Base-by-base conservation (phyloP, 2,888 invertebrate species). In the Campopleginae sp. region DNA sequence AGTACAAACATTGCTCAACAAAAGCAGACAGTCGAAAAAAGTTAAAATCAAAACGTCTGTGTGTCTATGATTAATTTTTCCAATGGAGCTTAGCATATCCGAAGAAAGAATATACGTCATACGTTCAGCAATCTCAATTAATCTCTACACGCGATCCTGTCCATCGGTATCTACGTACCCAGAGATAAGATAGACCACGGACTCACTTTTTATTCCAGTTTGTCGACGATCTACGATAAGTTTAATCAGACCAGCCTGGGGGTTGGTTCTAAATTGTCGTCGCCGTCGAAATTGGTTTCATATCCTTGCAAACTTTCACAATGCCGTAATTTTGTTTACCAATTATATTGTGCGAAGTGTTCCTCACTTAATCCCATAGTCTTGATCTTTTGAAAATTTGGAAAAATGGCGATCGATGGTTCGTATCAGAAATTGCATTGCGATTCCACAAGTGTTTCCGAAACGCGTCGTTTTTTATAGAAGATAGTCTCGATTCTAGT, bases 351-450 rank as follows among this genome's bases (percentile, higher is more conserved):
- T 48, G 44, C 31, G 31, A 66, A 51, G 42, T 23, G 23, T 8
- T 75, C 27, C 46, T 74, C 33, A 44, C 12, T 54, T 12, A 27
- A 33, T 78, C 54, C 51, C 27, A 27, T 27, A 17, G 38, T 33
- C 12, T 48, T 48, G 23, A 44, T 78, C n/a, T 33, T n/a, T 68
- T 81, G 63, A 54, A 42, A 75, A 48, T 31, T 19, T 23, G 42
- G 71, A 68, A 76, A 70, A 58, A 85, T 85, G 85, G 48, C 66
- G 14, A 61, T 80, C 80, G 51, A 82, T 27, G 85, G 85, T 85
- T 71, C 42, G 85, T 80, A 82, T 75, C 33, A 58, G 38, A 51
- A 74, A 33, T 68, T n/a, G 54, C 14, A 46, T 46, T 74, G 42
- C 3, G n/a, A n/a, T 42, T 27, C 38, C 27, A 58, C 7, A 19